These are phyloP conservation scores for Prosapia bicincta DNA, from an alignment of 2,888 invertebrate species.

Conservation along the genomic window DNA sequence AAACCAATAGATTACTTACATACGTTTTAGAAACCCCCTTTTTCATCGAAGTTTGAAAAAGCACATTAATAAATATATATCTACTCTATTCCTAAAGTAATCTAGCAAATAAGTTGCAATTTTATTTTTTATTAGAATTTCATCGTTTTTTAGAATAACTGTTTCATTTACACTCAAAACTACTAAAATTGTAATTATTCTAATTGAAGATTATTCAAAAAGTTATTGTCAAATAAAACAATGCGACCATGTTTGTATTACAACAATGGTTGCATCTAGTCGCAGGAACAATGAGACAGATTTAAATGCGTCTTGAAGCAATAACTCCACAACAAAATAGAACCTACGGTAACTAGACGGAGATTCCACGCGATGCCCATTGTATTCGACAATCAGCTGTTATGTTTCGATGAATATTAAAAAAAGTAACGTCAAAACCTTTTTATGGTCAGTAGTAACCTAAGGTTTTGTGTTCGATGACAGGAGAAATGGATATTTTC, in stretches of 20 bases:
- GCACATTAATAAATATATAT: too few species aligned
- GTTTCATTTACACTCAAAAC: too few species aligned
- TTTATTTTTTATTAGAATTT: too few species aligned
- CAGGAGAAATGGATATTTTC: too few species aligned
- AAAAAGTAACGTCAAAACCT: neutral
- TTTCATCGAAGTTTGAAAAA: too few species aligned
- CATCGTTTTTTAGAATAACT: too few species aligned
- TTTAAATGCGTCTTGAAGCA: neutral
- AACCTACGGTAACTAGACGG: neutral
- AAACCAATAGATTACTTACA: too few species aligned
- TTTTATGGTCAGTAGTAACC: too few species aligned
- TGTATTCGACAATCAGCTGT: neutral
- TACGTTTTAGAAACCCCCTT: too few species aligned
- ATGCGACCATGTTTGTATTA: neutral
- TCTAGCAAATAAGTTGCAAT: too few species aligned
- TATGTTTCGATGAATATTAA: neutral
- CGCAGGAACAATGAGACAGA: neutral
- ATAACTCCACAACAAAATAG: neutral
- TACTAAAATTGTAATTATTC: neutral
- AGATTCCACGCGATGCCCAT: neutral
- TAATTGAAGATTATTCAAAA: neutral
- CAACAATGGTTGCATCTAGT: neutral
- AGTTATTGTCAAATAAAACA: neutral
- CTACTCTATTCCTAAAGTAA: too few species aligned
- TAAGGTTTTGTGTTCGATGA: too few species aligned